Evolutionary conservation across 2,888 invertebrate genomes (phyloP).

Genomic region (Ochropleura plecta): DNA sequence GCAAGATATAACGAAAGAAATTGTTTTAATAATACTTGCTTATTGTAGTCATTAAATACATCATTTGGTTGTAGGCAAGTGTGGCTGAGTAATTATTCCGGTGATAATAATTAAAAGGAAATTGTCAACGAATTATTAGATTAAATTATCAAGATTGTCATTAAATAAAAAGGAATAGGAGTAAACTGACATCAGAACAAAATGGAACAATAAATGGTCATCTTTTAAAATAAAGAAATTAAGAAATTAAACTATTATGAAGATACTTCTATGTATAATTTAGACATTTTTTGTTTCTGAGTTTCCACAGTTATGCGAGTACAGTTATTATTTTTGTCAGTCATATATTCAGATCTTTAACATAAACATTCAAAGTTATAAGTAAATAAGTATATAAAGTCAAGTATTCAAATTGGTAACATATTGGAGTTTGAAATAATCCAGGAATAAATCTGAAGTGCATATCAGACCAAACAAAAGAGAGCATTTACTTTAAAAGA

Average conservation of each 20-base stretch:
- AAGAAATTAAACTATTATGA: background rate
- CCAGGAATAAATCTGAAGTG: too few relatives aligned
- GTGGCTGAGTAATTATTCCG: slow-evolving; percentile 27
- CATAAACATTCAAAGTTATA: slow-evolving; percentile 12
- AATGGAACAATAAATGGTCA: background rate
- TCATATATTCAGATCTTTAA: slow-evolving; percentile 32
- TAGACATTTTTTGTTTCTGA: too few relatives aligned
- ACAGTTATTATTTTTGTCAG: slow-evolving; percentile 18
- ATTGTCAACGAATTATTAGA: background rate
- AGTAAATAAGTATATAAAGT: background rate
- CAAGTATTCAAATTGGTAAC: background rate
- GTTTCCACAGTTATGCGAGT: background rate
- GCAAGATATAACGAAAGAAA: slow-evolving; percentile 13
- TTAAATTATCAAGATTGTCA: background rate
- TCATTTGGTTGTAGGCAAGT: slow-evolving; percentile 50
- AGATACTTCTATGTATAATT: background rate
- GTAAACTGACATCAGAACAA: background rate
- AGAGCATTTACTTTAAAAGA: background rate
- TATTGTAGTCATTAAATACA: slow-evolving; percentile 22
- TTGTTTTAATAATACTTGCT: slow-evolving; percentile 59
- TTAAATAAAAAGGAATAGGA: background rate
- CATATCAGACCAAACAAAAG: background rate
- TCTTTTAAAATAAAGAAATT: background rate
- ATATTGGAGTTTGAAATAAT: background rate
- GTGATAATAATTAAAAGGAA: slow-evolving; percentile 24